A percentile compares a stretch with the other conserved stretches of the same genome.
Conservation (phyloP, 64 coral and sea anemone genomes). For the Actinia equina region DNA sequence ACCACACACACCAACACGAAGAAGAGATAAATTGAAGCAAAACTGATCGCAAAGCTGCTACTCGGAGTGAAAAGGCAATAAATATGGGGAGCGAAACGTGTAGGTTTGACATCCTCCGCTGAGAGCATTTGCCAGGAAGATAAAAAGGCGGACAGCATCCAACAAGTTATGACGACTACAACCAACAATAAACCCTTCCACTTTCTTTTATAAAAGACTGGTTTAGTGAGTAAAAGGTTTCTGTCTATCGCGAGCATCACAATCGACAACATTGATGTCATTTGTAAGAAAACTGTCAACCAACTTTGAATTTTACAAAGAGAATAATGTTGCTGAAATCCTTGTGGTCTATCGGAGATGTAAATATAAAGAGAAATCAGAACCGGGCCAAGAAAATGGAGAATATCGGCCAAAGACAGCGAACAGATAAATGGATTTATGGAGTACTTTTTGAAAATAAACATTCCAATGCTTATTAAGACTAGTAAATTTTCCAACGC, state of each 20-base stretch:
- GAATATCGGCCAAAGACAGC: slow-evolving; percentile 37
- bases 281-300: slow-evolving; percentile 30
- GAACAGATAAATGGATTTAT: slow-evolving; percentile 11
- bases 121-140: slow-evolving; percentile 39
- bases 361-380: slow-evolving; percentile 19
- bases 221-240: slow-evolving; percentile 3
- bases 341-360: neutral
- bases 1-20: neutral
- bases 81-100: neutral
- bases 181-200: slow-evolving; percentile 41
- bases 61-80: slow-evolving; percentile 47
- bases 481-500: slow-evolving; percentile 4
- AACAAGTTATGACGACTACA: slow-evolving; percentile 20
- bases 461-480: neutral
- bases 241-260: slow-evolving; percentile 29
- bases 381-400: slow-evolving; percentile 40
- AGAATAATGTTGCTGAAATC: slow-evolving; percentile 11
- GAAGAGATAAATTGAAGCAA: slow-evolving; percentile 1
- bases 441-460: slow-evolving; percentile 5
- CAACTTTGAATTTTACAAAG: slow-evolving; percentile 45
- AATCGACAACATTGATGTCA: slow-evolving; percentile 13
- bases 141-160: slow-evolving; percentile 39
- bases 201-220: slow-evolving; percentile 17
- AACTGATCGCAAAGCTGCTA: slow-evolving; percentile 15
- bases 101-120: neutral